Evolutionary conservation across 1,140 invertebrate species (phyloP), one percentile per base, ranked within the genome.

Genomic region (Neocloeon triangulifer): DNA sequence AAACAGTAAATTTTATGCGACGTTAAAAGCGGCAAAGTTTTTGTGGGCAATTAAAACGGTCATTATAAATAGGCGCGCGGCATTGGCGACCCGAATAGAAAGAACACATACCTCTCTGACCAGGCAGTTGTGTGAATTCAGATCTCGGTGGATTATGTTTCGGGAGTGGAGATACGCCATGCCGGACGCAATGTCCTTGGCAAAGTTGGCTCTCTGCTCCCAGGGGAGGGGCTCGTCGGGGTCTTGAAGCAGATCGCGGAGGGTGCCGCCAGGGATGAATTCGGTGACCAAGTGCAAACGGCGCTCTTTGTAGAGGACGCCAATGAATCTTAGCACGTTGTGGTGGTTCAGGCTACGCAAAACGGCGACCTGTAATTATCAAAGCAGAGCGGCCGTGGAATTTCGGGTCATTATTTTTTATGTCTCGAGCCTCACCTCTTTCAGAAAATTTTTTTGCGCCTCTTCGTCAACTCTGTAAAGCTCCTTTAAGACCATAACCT

Each of bases 121-220:
- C 35, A 95, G 60, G 49, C 86, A 88, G 60, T 95, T 95, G 55
- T 89, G 82, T 10, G 88, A 94, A 55, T 94, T 96, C 36, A 96
- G 64, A 57, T 96, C 91, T 25, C 91, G 59, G 55, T 96, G 91
- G 41, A 96, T 91, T 37, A 92, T 81, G 47, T 86, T 86, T 68
- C 76, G 77, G 32, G 77, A 74, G 57, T 96, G 89, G 21, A 95
- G 59, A 55, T 94, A 95, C 12, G 76, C 69, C 71, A 96, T 85
- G 18, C 88, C 91, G 8, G 73, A 69, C 25, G 88, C 73, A 41
- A 95, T 89, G 50, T 95, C 85, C 37, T 79, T 69, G 10, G 86
- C 82, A 48, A 94, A 73, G 10, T 70, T 73, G 4, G 79, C 71
- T 27, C 88, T 59, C 38, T 73, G 66, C 31, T 67, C 64, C 89